phyloP scores from a whole-genome alignment of 2,888 invertebrate genomes.

The Agrotis clavis region DNA sequence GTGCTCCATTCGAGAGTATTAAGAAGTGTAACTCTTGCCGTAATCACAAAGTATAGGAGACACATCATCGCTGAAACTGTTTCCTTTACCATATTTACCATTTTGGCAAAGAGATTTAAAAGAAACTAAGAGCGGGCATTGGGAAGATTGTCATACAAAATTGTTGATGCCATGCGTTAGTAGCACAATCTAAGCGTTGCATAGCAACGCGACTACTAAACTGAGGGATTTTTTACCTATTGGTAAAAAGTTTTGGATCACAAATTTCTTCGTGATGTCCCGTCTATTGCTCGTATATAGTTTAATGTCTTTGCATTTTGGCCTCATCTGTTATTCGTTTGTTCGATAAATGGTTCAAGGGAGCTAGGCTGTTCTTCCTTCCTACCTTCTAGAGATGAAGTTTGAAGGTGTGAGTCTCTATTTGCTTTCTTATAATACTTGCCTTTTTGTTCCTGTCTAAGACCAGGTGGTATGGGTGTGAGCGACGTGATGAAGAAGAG shows the following conservation, averaged over 20 bases:
- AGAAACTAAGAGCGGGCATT: no score
- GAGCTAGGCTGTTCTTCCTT: conserved; percentile 20
- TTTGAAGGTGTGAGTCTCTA: conserved; percentile 10
- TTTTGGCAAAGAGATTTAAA: no score
- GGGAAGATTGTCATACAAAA: no score
- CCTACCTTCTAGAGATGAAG: conserved; percentile 11
- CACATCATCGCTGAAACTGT: conserved; percentile 6
- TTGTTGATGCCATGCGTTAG: no score
- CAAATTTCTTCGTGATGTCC: no score
- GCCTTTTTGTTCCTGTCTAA: neutral
- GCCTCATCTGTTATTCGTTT: conserved; percentile 1
- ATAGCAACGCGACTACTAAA: no score
- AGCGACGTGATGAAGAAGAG: neutral
- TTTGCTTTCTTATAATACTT: conserved; percentile 13
- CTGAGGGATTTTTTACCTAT: no score
- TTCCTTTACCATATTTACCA: conserved; percentile 1
- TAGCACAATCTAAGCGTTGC: no score
- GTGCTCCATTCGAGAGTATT: neutral
- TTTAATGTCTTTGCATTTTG: no score
- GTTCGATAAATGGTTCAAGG: conserved; percentile 14
- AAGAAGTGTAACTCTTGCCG: neutral
- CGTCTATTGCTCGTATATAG: no score
- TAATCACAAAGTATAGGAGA: neutral
- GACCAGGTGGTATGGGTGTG: neutral
- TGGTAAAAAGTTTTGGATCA: no score